phyloP scores from a whole-genome alignment of 1,140 invertebrate genomes.

The Onthophagus taurus region DNA sequence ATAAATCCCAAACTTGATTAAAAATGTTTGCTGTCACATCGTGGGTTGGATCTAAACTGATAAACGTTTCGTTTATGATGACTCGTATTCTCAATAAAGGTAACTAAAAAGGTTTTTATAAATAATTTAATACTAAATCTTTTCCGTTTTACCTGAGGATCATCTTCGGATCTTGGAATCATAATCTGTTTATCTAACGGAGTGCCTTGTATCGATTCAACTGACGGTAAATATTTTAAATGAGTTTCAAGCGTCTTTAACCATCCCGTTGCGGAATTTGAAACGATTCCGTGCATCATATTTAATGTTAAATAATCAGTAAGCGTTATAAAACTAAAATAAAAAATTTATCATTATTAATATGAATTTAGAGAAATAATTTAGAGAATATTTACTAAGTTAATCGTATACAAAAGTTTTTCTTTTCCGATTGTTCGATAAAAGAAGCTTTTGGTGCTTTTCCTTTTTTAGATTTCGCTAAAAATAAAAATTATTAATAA shows the following conservation, averaged over 20 bases:
- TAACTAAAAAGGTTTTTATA: constrained; percentile 34
- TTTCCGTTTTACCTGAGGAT: constrained; percentile 20
- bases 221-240: constrained; percentile 45
- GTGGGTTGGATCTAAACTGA: constrained; percentile 47
- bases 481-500: constrained; percentile 6
- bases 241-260: constrained; percentile 49
- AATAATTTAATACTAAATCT: not conserved
- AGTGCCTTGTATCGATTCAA: constrained; percentile 25
- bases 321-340: constrained; percentile 60
- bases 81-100: constrained; percentile 50
- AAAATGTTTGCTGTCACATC: constrained; percentile 44
- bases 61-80: constrained; percentile 36
- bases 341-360: constrained; percentile 6
- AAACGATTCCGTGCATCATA: constrained; percentile 55
- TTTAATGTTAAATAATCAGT: constrained; percentile 64
- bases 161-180: constrained; percentile 17
- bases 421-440: constrained; percentile 72
- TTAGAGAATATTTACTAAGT: constrained; percentile 45
- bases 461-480: constrained; percentile 8
- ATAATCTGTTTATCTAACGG: constrained; percentile 19
- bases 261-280: constrained; percentile 54
- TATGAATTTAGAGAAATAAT: constrained; percentile 1
- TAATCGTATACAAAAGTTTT: constrained; percentile 60
- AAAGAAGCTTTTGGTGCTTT: constrained; percentile 60
- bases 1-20: constrained; percentile 44